phyloP scores from a whole-genome alignment of 1,140 invertebrate species.

The Atta cephalotes region DNA sequence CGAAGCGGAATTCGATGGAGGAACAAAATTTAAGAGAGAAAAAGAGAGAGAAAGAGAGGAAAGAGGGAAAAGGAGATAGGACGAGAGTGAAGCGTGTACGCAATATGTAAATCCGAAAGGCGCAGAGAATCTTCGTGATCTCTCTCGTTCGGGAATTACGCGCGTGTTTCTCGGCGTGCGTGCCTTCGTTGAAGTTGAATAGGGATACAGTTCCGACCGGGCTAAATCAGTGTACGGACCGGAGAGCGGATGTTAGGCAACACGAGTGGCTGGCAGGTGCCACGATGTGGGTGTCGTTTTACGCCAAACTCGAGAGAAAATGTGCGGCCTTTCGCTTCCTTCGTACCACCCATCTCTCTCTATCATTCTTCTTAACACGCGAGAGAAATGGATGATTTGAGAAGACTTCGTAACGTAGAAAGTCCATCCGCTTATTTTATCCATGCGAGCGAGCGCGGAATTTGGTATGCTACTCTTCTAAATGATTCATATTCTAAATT shows the following conservation, averaged over 20 bases:
- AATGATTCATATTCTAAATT: not conserved
- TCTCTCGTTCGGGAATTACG: slow-evolving; percentile 57
- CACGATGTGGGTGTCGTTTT: slow-evolving; percentile 73
- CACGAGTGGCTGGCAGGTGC: slow-evolving; percentile 73
- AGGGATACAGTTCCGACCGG: slow-evolving; percentile 29
- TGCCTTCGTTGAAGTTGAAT: slow-evolving; percentile 32
- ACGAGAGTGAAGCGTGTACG: slow-evolving; percentile 32
- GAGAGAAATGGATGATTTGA: not conserved
- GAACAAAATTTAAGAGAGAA: slow-evolving; percentile 41
- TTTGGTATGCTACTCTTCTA: not conserved
- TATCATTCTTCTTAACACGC: slow-evolving; percentile 20
- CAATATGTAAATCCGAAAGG: slow-evolving; percentile 71
- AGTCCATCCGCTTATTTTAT: slow-evolving; percentile 29
- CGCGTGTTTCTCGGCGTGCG: slow-evolving; percentile 4
- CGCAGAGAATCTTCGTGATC: slow-evolving; percentile 64
- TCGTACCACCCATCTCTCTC: slow-evolving; percentile 35
- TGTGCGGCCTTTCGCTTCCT: slow-evolving; percentile 58
- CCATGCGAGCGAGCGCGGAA: not conserved
- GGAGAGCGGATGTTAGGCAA: slow-evolving; percentile 75
- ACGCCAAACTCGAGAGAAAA: slow-evolving; percentile 71
- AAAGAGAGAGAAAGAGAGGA: not conserved
- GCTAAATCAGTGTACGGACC: slow-evolving; percentile 66
- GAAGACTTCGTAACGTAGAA: slow-evolving; percentile 33
- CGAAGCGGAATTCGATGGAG: slow-evolving; percentile 37
- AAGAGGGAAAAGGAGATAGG: slow-evolving; percentile 10